These are phyloP conservation scores for Hoplostethus mediterraneus DNA, from an alignment of 2,797 vertebrate species.

Conservation along the genomic window DNA sequence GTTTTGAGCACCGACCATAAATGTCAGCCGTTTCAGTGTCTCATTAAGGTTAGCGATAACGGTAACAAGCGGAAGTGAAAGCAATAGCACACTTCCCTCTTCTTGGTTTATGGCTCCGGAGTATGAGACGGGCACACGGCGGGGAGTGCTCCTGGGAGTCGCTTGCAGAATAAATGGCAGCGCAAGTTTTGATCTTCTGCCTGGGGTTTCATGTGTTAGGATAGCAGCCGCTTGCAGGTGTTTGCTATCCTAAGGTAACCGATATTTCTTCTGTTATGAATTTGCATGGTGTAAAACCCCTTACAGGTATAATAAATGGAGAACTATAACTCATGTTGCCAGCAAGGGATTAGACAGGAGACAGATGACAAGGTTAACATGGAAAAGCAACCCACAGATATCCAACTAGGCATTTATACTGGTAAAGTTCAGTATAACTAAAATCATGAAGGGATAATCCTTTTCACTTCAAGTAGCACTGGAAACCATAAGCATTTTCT, in stretches of 20 bases:
- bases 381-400: not conserved
- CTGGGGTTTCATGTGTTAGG: conserved; percentile 34
- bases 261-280: not conserved
- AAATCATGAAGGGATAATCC: not conserved
- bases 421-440: not conserved
- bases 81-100: conserved; percentile 21
- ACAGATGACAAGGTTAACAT: not conserved
- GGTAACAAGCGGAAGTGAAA: conserved; percentile 49
- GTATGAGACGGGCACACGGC: conserved; percentile 34
- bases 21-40: conserved; percentile 11
- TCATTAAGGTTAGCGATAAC: conserved; percentile 18
- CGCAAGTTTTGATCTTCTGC: not conserved
- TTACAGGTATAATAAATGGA: not conserved
- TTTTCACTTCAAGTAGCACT: no score
- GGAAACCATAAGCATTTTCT: not conserved
- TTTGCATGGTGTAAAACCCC: not conserved
- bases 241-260: conserved; percentile 9
- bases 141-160: conserved; percentile 40
- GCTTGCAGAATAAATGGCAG: not conserved
- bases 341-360: not conserved
- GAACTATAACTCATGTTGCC: not conserved
- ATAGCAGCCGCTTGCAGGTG: conserved; percentile 56
- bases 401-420: no score
- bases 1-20: not conserved
- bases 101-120: conserved; percentile 31